Evolutionary conservation across 1,140 invertebrate species (phyloP), one percentile per base, ranked within the genome.

Genomic region (Philaenus spumarius): DNA sequence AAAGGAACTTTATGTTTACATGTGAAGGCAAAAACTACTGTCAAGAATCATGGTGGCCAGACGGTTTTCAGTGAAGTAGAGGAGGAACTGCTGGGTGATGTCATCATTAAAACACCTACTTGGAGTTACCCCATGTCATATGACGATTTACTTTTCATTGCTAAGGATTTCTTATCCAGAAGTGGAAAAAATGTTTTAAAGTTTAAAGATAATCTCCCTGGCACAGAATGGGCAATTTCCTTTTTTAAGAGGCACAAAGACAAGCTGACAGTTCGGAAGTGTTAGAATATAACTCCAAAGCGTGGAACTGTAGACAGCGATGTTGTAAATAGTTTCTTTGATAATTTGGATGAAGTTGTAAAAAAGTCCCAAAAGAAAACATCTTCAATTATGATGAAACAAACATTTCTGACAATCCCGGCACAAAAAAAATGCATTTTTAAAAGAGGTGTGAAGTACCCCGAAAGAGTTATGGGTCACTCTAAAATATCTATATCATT

Each of bases 341-440:
- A 61, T 11, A 57, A 73, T 59, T 55, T 72, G 20, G 30, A 35
- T 51, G 26, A 51, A 42, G 39, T 53, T 34, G 35, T 75, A 14
- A 35, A 68, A 60, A 61, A 62, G 59, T 71, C 24, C 67, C 67
- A 45, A 60, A 66, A 17, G 17, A 59, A 23, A 66, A 69, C 52
- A 69, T 74, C 14, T 23, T 72, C 2, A 75, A 74, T 59, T 73
- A 12, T 60, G 56, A 0, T 70, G n/a, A n/a, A n/a, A n/a, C n/a
- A n/a, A n/a, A n/a, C n/a, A n/a, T n/a, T n/a, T n/a, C n/a, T n/a
- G n/a, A 73, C 60, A 67, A 74, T 60, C 57, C 62, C n/a, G 68
- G 69, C 64, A 60, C 7, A n/a, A 56, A 68, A 59, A 67, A 62
- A 60, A 26, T 35, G 56, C 1, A 19, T 62, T 46, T 51, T 55